Evolutionary conservation across 2,113 vertebrate genomes (phyloP).

Genomic region (Columbina picui): DNA sequence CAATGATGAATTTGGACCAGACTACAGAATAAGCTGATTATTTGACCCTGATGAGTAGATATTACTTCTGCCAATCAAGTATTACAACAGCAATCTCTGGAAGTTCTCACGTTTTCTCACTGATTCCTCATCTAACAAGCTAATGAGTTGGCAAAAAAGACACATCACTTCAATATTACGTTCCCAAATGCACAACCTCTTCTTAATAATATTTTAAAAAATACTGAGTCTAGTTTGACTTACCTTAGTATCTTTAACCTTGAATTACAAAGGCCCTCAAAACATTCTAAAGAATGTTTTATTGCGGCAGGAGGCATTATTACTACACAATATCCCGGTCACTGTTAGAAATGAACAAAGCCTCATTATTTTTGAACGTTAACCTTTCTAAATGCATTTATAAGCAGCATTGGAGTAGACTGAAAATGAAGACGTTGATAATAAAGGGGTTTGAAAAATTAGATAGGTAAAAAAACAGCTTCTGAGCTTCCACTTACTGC

Average conservation of each 20-base stretch:
- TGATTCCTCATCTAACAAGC: background rate
- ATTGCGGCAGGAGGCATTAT: background rate
- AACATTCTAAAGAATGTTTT: background rate
- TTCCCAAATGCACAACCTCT: background rate
- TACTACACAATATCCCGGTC: background rate
- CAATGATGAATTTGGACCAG: background rate
- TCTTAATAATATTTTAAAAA: background rate
- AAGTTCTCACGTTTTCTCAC: background rate
- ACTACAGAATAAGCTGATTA: background rate
- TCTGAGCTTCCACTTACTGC: background rate
- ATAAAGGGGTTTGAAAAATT: conserved; percentile 19
- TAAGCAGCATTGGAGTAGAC: background rate
- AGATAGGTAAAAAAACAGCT: background rate
- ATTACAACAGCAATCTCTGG: background rate
- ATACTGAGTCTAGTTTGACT: background rate
- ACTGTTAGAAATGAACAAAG: background rate
- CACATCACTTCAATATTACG: background rate
- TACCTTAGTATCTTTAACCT: conserved; percentile 14
- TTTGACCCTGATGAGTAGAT: background rate
- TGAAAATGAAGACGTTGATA: background rate
- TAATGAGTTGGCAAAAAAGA: background rate
- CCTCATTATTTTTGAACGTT: conserved; percentile 26
- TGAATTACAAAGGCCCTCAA: background rate
- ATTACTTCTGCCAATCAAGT: background rate
- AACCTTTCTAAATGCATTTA: conserved; percentile 18